Conservation (phyloP, 1,140 invertebrate species). For the Megalopta genalis region DNA sequence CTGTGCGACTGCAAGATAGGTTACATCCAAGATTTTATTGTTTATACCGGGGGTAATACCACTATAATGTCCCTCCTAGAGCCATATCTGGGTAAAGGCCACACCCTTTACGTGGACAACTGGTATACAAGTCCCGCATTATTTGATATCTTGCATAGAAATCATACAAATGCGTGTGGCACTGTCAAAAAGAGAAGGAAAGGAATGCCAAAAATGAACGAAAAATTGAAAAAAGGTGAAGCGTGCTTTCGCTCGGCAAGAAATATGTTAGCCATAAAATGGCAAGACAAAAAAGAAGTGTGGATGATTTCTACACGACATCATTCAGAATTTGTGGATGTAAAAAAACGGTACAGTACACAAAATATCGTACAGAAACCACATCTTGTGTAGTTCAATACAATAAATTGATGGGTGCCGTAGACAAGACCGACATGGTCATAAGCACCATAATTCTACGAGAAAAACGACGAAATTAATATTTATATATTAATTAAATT, state of each 20-base stretch:
- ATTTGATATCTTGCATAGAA: slow-evolving; percentile 14
- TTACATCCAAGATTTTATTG: slow-evolving; percentile 22
- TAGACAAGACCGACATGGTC: slow-evolving; percentile 3
- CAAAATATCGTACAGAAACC: slow-evolving; percentile 19
- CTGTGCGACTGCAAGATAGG: too few species aligned
- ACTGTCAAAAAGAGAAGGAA: not conserved
- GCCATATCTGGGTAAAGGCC: slow-evolving; percentile 17
- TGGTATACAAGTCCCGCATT: slow-evolving; percentile 27
- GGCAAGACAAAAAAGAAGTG: too few species aligned
- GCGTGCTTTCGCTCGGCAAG: too few species aligned
- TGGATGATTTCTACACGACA: too few species aligned
- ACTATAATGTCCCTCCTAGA: slow-evolving; percentile 9
- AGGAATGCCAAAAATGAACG: too few species aligned
- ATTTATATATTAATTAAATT: too few species aligned
- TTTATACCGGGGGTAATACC: slow-evolving; percentile 24
- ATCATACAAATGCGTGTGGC: slow-evolving; percentile 19
- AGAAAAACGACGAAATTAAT: slow-evolving; percentile 17
- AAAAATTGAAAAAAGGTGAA: too few species aligned
- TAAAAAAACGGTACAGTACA: too few species aligned
- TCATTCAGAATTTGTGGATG: too few species aligned
- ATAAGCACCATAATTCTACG: slow-evolving; percentile 7
- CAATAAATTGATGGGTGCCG: slow-evolving; percentile 22
- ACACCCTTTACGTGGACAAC: slow-evolving; percentile 30
- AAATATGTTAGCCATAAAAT: too few species aligned
- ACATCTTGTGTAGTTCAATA: not conserved